phyloP scores from a whole-genome alignment of 2,113 vertebrate species.

The Morone saxatilis region DNA sequence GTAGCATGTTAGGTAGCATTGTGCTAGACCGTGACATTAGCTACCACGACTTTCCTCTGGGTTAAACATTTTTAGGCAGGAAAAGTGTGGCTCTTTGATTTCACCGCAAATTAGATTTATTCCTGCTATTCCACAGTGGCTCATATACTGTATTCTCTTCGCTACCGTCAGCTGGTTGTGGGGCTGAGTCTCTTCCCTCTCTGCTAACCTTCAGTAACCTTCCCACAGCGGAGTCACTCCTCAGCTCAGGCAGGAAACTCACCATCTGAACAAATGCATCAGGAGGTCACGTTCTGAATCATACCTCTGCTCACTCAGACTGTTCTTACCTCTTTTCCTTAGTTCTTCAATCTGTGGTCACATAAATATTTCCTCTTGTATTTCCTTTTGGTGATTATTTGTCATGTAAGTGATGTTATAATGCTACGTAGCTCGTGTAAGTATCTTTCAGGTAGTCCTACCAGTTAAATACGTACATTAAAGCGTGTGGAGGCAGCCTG shows the following conservation, averaged over 20 bases:
- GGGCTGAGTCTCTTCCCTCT: neutral
- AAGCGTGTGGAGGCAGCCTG: neutral
- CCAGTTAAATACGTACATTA: neutral
- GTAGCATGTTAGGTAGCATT: too few species aligned
- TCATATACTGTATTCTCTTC: neutral
- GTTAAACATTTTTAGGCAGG: neutral
- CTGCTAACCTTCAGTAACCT: constrained; percentile 11
- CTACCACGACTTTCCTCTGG: neutral
- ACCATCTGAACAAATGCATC: neutral
- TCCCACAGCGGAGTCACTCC: constrained; percentile 11
- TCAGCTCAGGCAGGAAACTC: constrained; percentile 5
- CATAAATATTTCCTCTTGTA: neutral
- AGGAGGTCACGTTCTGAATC: constrained; percentile 16
- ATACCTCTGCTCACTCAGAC: constrained; percentile 5
- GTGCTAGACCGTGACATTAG: neutral
- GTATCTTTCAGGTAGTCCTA: neutral
- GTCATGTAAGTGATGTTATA: neutral
- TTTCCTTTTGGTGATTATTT: neutral
- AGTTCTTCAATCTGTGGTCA: constrained; percentile 5
- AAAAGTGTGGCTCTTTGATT: too few species aligned
- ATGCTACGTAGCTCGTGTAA: neutral
- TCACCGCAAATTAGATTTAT: neutral
- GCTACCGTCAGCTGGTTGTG: neutral
- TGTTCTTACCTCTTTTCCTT: neutral
- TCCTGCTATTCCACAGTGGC: neutral